Conservation (phyloP, 2,113 vertebrate genomes). For the Chamaetylas fuelleborni region DNA sequence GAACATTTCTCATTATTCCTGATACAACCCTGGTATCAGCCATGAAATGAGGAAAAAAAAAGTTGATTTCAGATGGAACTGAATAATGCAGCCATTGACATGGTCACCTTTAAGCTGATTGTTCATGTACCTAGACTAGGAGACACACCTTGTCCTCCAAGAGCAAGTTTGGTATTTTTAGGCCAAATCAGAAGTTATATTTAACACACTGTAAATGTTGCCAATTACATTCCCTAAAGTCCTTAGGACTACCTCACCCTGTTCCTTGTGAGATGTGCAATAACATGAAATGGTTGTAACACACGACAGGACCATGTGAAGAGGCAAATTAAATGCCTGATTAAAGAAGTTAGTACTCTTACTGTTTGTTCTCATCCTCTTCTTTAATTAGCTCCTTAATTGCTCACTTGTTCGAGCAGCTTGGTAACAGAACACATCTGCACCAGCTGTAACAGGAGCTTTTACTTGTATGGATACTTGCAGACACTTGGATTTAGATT, state of each 20-base stretch:
- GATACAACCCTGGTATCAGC: background rate
- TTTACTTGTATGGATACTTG: background rate
- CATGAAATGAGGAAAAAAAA: background rate
- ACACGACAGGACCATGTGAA: background rate
- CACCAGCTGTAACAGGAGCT: background rate
- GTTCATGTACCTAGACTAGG: background rate
- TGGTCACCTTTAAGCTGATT: background rate
- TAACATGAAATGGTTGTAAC: background rate
- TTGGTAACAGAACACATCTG: background rate
- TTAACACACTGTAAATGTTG: background rate
- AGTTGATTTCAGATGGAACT: background rate
- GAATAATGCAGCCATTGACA: background rate
- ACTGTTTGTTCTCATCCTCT: background rate
- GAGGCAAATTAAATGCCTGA: background rate
- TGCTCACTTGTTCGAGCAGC: background rate
- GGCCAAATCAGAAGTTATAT: background rate
- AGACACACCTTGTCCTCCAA: background rate
- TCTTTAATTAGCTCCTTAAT: conserved; percentile 8
- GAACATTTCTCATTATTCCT: background rate
- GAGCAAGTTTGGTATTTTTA: background rate
- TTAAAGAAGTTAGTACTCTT: background rate
- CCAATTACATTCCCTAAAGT: background rate
- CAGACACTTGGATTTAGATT: background rate
- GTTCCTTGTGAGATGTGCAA: background rate
- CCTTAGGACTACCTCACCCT: background rate